Conservation (phyloP, 2,113 vertebrate genomes). For the Tupaia tana region DNA sequence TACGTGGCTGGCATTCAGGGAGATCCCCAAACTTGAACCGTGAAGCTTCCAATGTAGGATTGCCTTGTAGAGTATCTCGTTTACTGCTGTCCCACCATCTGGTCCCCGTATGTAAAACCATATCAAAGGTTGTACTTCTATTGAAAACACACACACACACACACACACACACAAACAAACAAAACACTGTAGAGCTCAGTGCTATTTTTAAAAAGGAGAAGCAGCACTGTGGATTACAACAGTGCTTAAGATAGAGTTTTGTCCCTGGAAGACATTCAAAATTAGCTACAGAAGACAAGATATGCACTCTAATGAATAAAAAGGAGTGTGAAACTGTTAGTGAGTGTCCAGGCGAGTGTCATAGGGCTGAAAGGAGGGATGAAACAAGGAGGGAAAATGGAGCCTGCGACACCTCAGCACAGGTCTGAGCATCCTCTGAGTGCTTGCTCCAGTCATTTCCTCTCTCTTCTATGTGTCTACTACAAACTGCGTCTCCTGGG, state of each 20-base stretch:
- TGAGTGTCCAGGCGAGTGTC: background rate
- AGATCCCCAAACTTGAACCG: too few relatives aligned
- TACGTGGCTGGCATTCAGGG: too few relatives aligned
- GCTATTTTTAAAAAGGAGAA: background rate
- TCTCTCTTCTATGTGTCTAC: background rate
- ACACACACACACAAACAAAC: background rate
- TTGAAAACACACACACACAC: background rate
- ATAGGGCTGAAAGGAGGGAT: rapidly evolving
- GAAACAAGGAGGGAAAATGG: background rate
- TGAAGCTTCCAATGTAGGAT: too few relatives aligned
- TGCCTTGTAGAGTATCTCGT: too few relatives aligned
- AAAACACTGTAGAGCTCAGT: background rate
- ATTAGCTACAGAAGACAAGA: background rate
- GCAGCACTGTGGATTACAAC: background rate
- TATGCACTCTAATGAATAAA: background rate
- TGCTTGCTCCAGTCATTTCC: background rate
- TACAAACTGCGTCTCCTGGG: background rate
- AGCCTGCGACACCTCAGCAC: rapidly evolving
- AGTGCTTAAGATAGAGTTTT: background rate
- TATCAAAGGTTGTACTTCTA: background rate
- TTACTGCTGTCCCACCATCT: too few relatives aligned
- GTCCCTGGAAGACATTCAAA: background rate
- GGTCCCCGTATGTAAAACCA: background rate
- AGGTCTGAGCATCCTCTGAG: rapidly evolving
- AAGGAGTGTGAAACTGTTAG: background rate